Base-by-base conservation (phyloP, 2,888 invertebrate species). In the Geotrupes spiniger region DNA sequence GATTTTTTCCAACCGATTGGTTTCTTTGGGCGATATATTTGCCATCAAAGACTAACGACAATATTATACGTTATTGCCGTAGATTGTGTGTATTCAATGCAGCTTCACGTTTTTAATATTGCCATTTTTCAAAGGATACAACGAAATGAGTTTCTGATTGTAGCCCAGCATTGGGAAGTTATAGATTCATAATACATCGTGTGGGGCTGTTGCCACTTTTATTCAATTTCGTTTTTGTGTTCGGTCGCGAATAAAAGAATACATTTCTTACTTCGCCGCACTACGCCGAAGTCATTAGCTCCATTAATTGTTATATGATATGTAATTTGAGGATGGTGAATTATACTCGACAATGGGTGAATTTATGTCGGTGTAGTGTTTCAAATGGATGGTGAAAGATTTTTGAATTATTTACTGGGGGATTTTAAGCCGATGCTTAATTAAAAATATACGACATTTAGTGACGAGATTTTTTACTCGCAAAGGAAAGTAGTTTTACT, bases 61-160 rank as follows among this genome's bases (percentile, higher is more conserved):
- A 21, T 21, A 21, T 21, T 21, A 21, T 21, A 21, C 21, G 3
- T 21, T 21, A 21, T 21, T 21, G 3, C 21, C 21, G 21, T 21
- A 21, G 21, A 21, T 21, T 21, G 6, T 21, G 21, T 21, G 21
- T 21, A 6, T 21, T 21, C 21, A 21, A 21, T 21, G 4, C 1
- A 11, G 10, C 36, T 27, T 16, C 17, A 38, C 36, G 27, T 44
- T 49, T 49, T 43, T 41, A 49, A 49, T 45, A 42, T 28, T 16
- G 49, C 41, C 33, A 40, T 39, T 26, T 40, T 36, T 41, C 36
- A 49, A 16, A 40, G 31, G 31, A 33, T 14, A 15, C 4, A 33
- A 33, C 14, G 14, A 48, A 48, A 49, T 49, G 49, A 49, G 44
- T 45, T 42, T 49, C 33, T 45, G 49, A 49, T 49, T 49, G 49